Conservation (phyloP, 92 coral and sea anemone species). For the Epizoanthus illoricatus region DNA sequence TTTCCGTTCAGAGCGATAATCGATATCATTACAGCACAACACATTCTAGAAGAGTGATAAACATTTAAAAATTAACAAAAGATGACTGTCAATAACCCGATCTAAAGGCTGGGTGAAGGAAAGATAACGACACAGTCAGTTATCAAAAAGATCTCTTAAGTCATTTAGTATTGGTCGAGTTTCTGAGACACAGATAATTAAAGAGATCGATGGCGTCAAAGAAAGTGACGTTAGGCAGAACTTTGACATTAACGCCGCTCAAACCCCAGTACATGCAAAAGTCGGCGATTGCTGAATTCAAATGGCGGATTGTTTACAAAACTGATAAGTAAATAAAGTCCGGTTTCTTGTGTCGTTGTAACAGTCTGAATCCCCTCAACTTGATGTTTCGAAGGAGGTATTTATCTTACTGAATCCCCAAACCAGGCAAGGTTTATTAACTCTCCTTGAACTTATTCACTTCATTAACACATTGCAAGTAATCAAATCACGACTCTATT, state of each 20-base stretch:
- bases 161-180: background rate
- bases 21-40: too few relatives aligned
- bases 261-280: background rate
- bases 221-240: background rate
- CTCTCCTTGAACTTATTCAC: constrained; percentile 2
- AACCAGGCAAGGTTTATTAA: background rate
- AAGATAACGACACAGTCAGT: too few relatives aligned
- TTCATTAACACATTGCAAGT: background rate
- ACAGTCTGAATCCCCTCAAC: too few relatives aligned
- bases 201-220: background rate
- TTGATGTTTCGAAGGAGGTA: too few relatives aligned
- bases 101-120: too few relatives aligned
- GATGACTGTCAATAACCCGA: too few relatives aligned
- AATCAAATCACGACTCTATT: background rate
- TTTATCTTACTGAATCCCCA: background rate
- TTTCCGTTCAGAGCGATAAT: too few relatives aligned
- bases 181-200: background rate
- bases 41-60: too few relatives aligned
- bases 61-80: too few relatives aligned
- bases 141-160: background rate
- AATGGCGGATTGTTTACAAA: background rate
- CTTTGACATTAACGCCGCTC: background rate
- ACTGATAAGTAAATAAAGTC: background rate
- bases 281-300: background rate
- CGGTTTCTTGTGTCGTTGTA: too few relatives aligned